A percentile compares a stretch with the other conserved stretches of the same genome.
These are phyloP conservation scores for Drosophila maculinotata DNA, from an alignment of 2,888 invertebrate genomes.

Conservation along the genomic window DNA sequence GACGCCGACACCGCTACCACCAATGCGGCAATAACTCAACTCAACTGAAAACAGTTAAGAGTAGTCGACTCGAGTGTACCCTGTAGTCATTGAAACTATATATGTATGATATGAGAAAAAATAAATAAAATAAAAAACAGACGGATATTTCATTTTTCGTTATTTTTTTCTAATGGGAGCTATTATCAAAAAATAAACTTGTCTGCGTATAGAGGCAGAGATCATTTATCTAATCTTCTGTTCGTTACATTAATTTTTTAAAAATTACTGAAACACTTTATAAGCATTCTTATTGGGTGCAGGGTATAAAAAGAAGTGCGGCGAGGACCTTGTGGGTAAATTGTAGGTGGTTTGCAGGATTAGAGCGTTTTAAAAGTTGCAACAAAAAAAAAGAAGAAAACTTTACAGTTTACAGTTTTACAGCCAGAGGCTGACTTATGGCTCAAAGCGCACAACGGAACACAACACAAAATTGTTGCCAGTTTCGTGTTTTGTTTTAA, in stretches of 20 bases:
- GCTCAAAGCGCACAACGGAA: conserved; percentile 33
- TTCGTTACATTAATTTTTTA: too few species aligned
- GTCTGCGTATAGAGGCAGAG: too few species aligned
- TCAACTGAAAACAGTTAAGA: conserved; percentile 36
- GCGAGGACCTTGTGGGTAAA: neutral
- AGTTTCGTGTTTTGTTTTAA: conserved; percentile 50
- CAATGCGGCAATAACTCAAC: conserved; percentile 71
- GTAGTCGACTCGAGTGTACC: neutral
- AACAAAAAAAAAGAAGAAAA: conserved; percentile 7
- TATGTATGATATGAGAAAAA: too few species aligned
- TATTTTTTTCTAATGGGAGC: too few species aligned
- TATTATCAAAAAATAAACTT: too few species aligned
- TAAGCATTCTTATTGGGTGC: neutral
- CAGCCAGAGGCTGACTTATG: conserved; percentile 37
- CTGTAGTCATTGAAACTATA: neutral
- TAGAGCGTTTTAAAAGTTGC: conserved; percentile 27
- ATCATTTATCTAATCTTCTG: too few species aligned
- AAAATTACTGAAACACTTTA: too few species aligned
- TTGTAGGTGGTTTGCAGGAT: conserved; percentile 16
- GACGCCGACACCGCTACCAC: conserved; percentile 35
- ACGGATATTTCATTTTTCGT: too few species aligned
- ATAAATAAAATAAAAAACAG: too few species aligned
- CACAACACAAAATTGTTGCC: conserved; percentile 25
- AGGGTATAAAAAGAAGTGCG: conserved; percentile 4
- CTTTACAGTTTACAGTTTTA: conserved; percentile 26